Percentiles rank a stretch among this genome's conserved stretches.
Evolutionary conservation across 2,113 vertebrate genomes (phyloP).

Genomic region (Myotis yumanensis): DNA sequence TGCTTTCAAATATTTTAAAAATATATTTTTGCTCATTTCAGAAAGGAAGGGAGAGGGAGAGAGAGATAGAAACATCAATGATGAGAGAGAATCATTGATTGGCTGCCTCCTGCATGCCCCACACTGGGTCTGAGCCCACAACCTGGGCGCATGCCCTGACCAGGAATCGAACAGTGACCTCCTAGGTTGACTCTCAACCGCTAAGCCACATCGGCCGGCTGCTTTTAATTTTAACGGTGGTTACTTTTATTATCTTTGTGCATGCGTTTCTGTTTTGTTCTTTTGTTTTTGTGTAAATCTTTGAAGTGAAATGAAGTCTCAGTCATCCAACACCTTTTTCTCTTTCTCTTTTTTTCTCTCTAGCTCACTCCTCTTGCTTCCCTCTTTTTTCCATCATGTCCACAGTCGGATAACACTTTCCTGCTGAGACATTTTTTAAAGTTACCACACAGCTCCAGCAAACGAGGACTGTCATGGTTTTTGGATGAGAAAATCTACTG

Average conservation of each 20-base stretch:
- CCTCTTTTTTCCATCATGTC: constrained; percentile 63
- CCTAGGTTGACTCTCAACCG: too few relatives aligned
- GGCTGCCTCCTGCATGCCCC: too few relatives aligned
- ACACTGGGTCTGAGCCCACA: too few relatives aligned
- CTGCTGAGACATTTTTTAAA: constrained; percentile 82
- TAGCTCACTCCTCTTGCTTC: constrained; percentile 60
- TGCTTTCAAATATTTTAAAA: neutral
- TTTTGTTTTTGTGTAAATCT: constrained; percentile 27
- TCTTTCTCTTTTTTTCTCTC: constrained; percentile 54
- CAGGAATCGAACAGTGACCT: too few relatives aligned
- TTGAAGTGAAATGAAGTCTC: constrained; percentile 20
- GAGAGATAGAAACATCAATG: too few relatives aligned
- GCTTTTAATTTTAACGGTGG: constrained; percentile 8
- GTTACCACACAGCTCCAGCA: constrained; percentile 78
- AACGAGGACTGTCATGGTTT: constrained; percentile 83
- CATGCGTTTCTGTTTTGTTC: neutral
- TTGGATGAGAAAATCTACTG: constrained; percentile 83
- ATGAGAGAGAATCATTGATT: too few relatives aligned
- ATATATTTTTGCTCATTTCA: too few relatives aligned
- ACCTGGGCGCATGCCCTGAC: too few relatives aligned
- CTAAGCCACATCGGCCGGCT: neutral
- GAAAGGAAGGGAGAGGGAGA: too few relatives aligned
- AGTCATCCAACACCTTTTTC: constrained; percentile 58
- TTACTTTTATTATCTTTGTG: neutral
- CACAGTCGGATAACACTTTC: constrained; percentile 79